Evolutionary conservation across 2,888 invertebrate species (phyloP), one percentile per base, ranked within the genome.

Genomic region (Drosophila peninsularis): DNA sequence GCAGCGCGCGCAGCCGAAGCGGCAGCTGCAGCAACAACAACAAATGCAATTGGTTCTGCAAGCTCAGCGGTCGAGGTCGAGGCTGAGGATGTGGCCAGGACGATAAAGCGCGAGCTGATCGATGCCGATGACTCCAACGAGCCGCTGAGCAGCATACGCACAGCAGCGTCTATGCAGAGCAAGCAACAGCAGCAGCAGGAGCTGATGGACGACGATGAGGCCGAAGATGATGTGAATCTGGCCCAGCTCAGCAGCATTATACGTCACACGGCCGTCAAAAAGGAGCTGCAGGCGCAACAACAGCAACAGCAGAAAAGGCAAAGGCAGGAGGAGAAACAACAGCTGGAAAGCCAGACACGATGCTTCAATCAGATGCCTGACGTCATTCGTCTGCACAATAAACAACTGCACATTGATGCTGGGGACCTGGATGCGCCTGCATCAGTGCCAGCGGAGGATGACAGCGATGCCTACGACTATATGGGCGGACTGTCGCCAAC

Each of bases 151-250:
- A 91, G 89, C 73, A 91, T 91, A 64, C 88, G 74, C 27, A 80
- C 77, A 49, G 77, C 82, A 9, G 67, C 78, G 11, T 57, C 71
- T 14, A 69, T 72, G 37, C 83, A 71, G 42, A 64, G 32, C 24
- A 27, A 30, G 47, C 61, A 54, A 44, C 69, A 64, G 21, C 71
- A 55, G 21, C 65, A 47, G 10, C 24, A 49, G 7, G 78, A 77
- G 3, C 1, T 73, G 44, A 52, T 75, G 45, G 79, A 81, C 47
- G 88, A 86, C 21, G 78, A 90, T 27, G 91, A 91, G 60, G 92
- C 92, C 60, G 92, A 92, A 71, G 92, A 92, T 49, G 91, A 92
- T 71, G 91, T 92, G 6, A 92, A 92, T 80, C 78, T 92, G 80
- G 92, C 92, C 41, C 90, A 92, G 71, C 76, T 92, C 61, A 92